Evolutionary conservation across 92 coral and sea anemone species (phyloP).

Genomic region (Epizoanthus illoricatus): DNA sequence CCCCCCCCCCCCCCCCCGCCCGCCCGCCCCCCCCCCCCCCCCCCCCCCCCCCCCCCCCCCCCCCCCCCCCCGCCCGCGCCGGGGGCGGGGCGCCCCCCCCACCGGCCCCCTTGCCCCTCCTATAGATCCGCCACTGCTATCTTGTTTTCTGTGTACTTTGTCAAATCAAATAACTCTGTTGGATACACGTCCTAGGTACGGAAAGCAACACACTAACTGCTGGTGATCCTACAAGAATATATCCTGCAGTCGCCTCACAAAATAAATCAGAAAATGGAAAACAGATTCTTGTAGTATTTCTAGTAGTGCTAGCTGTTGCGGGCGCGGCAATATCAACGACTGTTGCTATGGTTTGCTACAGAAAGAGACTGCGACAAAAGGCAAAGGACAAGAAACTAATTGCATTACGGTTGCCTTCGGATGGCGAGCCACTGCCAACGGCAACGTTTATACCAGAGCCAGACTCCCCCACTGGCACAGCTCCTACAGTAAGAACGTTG

Average conservation of each 20-base stretch:
- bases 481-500: conserved; percentile 54
- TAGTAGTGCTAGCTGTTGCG: conserved; percentile 51
- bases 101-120: too few species aligned
- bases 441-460: conserved; percentile 60
- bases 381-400: conserved; percentile 27
- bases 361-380: conserved; percentile 46
- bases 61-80: too few species aligned
- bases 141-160: too few species aligned
- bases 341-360: conserved; percentile 60
- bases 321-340: conserved; percentile 38
- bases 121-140: too few species aligned
- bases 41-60: too few species aligned
- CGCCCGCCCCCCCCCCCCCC: too few species aligned
- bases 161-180: too few species aligned
- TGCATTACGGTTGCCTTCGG: conserved; percentile 11
- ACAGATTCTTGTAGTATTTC: conserved; percentile 38
- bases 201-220: too few species aligned
- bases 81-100: too few species aligned
- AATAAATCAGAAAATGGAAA: conserved; percentile 14
- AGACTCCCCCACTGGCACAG: conserved; percentile 64
- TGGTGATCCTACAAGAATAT: too few species aligned
- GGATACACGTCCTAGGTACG: too few species aligned
- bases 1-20: too few species aligned
- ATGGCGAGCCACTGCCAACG: conserved; percentile 36
- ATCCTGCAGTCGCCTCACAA: not conserved